phyloP scores from a whole-genome alignment of 2,888 invertebrate genomes.

The Tenodera sinensis region DNA sequence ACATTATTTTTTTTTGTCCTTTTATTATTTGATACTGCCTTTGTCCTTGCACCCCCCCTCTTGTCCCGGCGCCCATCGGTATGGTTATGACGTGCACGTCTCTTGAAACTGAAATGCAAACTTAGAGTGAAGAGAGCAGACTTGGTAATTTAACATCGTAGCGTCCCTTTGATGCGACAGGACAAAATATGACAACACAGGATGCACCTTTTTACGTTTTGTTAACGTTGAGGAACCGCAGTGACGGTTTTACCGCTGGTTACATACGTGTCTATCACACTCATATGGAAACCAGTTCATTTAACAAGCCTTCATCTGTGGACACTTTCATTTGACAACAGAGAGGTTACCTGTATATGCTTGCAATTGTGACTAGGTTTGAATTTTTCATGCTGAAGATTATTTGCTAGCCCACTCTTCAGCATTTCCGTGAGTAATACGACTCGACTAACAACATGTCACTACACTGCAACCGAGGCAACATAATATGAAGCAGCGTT shows the following conservation, averaged over 20 bases:
- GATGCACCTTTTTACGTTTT: background rate
- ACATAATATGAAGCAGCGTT: too few species aligned
- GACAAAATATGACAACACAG: background rate
- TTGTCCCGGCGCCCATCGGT: background rate
- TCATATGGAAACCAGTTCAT: background rate
- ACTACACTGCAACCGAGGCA: too few species aligned
- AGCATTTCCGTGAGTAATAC: too few species aligned
- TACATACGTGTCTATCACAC: background rate
- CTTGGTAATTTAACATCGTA: background rate
- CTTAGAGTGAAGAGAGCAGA: background rate
- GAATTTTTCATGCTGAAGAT: too few species aligned
- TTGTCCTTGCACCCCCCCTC: background rate
- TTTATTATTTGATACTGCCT: background rate
- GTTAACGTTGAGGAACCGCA: background rate
- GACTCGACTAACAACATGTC: too few species aligned
- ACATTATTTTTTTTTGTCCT: background rate
- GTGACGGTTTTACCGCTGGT: background rate
- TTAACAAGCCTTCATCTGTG: background rate
- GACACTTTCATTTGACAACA: background rate
- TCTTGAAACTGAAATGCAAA: background rate
- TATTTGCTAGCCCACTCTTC: too few species aligned
- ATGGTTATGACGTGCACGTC: background rate
- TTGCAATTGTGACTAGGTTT: too few species aligned
- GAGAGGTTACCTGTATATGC: background rate
- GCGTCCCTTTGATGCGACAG: background rate